These are phyloP conservation scores for Petrocephalus zakoni DNA, from an alignment of 2,113 vertebrate genomes.

Conservation along the genomic window DNA sequence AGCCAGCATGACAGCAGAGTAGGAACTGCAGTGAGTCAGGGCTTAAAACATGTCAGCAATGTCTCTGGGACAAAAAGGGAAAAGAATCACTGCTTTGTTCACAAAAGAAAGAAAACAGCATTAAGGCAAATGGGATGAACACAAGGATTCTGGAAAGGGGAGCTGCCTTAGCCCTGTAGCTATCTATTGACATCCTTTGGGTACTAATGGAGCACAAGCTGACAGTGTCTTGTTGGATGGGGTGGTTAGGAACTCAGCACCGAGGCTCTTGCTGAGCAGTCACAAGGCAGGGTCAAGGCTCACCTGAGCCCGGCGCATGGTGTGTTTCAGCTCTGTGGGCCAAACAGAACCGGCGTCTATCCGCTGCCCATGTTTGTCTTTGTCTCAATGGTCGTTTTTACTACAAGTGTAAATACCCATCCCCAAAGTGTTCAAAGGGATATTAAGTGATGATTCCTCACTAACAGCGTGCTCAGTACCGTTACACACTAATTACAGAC, in stretches of 20 bases:
- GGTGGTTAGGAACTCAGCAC: neutral
- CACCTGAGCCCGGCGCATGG: neutral
- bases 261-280: neutral
- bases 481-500: neutral
- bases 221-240: neutral
- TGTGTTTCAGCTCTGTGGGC: too few species aligned
- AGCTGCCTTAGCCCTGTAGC: neutral
- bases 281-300: neutral
- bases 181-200: neutral
- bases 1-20: neutral
- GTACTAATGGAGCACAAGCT: neutral
- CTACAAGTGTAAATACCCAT: neutral
- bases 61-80: neutral
- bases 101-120: neutral
- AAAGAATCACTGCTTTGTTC: neutral
- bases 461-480: neutral
- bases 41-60: neutral
- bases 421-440: neutral
- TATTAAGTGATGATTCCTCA: conserved; percentile 7
- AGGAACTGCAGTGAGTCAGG: neutral
- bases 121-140: neutral
- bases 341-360: too few species aligned
- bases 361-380: neutral
- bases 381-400: neutral
- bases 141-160: neutral